These are phyloP conservation scores for Pachyrhynchus sulphureomaculatus DNA, from an alignment of 1,140 invertebrate species.

Conservation along the genomic window DNA sequence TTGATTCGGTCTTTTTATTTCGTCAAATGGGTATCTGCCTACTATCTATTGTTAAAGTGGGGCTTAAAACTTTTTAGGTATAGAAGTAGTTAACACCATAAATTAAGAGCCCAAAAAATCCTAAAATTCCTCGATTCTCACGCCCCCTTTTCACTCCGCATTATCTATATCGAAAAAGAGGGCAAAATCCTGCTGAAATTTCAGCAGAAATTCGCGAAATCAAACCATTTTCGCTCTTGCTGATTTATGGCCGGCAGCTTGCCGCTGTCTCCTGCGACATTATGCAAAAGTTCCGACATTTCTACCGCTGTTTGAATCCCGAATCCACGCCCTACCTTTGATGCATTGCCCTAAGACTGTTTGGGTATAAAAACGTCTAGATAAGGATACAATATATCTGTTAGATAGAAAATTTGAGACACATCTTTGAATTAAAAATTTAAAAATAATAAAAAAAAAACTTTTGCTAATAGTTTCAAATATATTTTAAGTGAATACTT, in stretches of 20 bases:
- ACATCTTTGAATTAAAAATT: no score
- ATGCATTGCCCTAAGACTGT: conserved; percentile 24
- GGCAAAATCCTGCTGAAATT: conserved; percentile 8
- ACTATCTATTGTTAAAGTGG: no score
- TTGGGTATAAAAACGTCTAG: no score
- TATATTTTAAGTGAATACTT: no score
- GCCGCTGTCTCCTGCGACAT: conserved; percentile 49
- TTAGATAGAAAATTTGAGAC: no score
- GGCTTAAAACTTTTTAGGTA: no score
- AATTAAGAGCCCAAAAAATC: not conserved
- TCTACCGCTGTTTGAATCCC: conserved; percentile 43
- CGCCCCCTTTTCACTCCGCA: not conserved
- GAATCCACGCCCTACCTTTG: conserved; percentile 33
- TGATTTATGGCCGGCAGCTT: conserved; percentile 49
- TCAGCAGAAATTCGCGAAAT: conserved; percentile 19
- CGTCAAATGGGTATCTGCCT: no score
- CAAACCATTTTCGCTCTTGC: conserved; percentile 12
- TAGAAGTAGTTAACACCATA: no score
- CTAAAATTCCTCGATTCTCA: conserved; percentile 3
- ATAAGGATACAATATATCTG: no score
- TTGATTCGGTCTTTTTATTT: no score
- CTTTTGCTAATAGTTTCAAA: no score
- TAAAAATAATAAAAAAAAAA: no score
- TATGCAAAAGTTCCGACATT: conserved; percentile 52
- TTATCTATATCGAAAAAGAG: conserved; percentile 13